Conservation (phyloP, 2,888 invertebrate species). For the Caenorhabditis sulstoni region DNA sequence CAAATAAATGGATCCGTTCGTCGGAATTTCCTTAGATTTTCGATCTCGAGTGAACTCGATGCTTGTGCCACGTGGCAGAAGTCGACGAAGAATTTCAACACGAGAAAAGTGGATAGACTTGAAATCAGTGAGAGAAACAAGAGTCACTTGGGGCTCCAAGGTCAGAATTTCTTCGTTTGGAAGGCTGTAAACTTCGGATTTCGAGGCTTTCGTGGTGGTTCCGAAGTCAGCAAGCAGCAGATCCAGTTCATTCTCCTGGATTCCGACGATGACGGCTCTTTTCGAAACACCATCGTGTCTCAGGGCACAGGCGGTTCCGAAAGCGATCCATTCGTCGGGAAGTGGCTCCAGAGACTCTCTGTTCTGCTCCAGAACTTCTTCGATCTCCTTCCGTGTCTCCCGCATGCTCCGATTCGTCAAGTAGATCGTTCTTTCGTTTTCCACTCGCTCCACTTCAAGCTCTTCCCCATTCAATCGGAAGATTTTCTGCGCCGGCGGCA, state of each 20-base stretch:
- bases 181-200: slow-evolving; percentile 17
- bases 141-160: slow-evolving; percentile 16
- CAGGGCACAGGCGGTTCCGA: slow-evolving; percentile 25
- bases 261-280: slow-evolving; percentile 20
- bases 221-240: slow-evolving; percentile 37
- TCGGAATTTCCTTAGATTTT: slow-evolving; percentile 35
- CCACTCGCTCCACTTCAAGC: slow-evolving; percentile 22
- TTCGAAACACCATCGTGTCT: slow-evolving; percentile 7
- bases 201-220: not conserved
- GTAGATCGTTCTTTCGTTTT: slow-evolving; percentile 31
- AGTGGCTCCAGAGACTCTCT: not conserved
- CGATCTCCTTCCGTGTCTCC: slow-evolving; percentile 11
- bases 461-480: not conserved
- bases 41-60: slow-evolving; percentile 12
- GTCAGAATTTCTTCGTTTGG: slow-evolving; percentile 6
- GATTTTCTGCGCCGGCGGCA: slow-evolving; percentile 13
- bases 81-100: slow-evolving; percentile 16
- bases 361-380: not conserved
- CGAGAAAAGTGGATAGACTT: slow-evolving; percentile 23
- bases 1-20: slow-evolving; percentile 13
- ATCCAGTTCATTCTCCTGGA: not conserved
- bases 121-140: slow-evolving; percentile 9
- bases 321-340: slow-evolving; percentile 23
- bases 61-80: slow-evolving; percentile 17
- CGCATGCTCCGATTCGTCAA: slow-evolving; percentile 21